phyloP scores from a whole-genome alignment of 2,113 vertebrate species.

The Macrotus californicus region DNA sequence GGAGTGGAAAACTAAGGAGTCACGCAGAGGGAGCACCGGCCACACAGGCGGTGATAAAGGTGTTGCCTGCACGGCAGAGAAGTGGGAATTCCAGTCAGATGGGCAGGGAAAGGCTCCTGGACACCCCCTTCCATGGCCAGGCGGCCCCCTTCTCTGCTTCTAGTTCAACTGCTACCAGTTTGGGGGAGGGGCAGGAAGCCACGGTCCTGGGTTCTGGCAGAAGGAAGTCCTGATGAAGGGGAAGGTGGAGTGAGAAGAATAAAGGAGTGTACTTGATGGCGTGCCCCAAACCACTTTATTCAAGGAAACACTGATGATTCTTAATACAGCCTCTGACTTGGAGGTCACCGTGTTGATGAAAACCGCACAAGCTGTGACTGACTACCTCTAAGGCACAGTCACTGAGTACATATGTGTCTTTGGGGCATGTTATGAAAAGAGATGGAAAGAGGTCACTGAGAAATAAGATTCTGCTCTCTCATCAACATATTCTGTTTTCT shows the following conservation, averaged over 20 bases:
- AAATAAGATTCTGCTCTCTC: background rate
- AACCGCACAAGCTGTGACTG: background rate
- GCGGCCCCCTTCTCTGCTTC: background rate
- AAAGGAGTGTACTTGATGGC: background rate
- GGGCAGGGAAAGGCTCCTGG: background rate
- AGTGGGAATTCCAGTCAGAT: background rate
- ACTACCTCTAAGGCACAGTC: background rate
- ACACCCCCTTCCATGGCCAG: background rate
- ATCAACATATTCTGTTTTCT: background rate
- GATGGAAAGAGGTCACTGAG: background rate
- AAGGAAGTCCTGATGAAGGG: background rate
- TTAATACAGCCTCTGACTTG: background rate
- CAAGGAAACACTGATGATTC: background rate
- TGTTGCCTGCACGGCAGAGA: background rate
- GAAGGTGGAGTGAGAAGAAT: background rate
- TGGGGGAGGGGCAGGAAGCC: background rate
- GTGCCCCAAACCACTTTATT: background rate
- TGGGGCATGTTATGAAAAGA: background rate
- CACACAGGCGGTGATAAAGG: fast-evolving
- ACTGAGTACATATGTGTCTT: no score
- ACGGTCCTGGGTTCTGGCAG: background rate
- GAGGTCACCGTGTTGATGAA: background rate
- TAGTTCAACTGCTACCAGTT: background rate
- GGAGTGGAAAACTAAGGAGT: background rate
- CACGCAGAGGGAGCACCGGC: background rate